Percentiles rank a stretch among this genome's conserved stretches.
Evolutionary conservation across 2,797 vertebrate species (phyloP).

Genomic region (Sebastes dallii): DNA sequence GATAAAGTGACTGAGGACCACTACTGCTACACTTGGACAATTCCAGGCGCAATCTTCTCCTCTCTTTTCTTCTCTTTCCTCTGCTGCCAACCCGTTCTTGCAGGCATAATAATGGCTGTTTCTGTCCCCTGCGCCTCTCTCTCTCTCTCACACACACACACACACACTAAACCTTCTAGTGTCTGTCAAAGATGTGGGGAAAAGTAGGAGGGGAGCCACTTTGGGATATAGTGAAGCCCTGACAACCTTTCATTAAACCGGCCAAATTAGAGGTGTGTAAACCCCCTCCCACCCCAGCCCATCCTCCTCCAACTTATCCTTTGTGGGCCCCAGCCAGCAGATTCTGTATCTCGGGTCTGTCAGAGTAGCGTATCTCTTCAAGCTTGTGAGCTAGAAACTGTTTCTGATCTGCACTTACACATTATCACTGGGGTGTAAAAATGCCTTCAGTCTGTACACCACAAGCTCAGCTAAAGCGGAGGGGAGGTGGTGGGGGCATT

Average conservation of each 20-base stretch:
- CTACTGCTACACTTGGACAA: conserved; percentile 78
- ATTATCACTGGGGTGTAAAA: conserved; percentile 71
- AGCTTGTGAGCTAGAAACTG: conserved; percentile 50
- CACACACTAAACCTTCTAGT: conserved; percentile 21
- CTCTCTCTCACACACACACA: not conserved
- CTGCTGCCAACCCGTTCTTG: conserved; percentile 70
- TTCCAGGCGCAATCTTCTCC: conserved; percentile 80
- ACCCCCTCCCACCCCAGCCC: conserved; percentile 27
- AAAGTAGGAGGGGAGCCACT: conserved; percentile 66
- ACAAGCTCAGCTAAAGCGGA: conserved; percentile 51
- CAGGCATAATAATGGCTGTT: conserved; percentile 77
- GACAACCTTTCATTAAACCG: conserved; percentile 80
- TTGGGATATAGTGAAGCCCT: conserved; percentile 61
- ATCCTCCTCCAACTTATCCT: conserved; percentile 54
- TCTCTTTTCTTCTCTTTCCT: conserved; percentile 72
- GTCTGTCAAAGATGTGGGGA: conserved; percentile 35
- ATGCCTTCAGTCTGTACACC: conserved; percentile 48
- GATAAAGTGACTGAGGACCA: conserved; percentile 83
- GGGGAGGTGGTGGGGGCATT: conserved; percentile 29
- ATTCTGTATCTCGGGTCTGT: conserved; percentile 49
- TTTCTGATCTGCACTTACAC: conserved; percentile 65
- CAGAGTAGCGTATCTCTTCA: conserved; percentile 43
- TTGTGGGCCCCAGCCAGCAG: conserved; percentile 25
- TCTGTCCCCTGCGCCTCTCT: conserved; percentile 26
- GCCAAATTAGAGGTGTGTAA: conserved; percentile 78